These are phyloP conservation scores for Girardinichthys multiradiatus DNA, from an alignment of 2,113 vertebrate species.

Conservation along the genomic window DNA sequence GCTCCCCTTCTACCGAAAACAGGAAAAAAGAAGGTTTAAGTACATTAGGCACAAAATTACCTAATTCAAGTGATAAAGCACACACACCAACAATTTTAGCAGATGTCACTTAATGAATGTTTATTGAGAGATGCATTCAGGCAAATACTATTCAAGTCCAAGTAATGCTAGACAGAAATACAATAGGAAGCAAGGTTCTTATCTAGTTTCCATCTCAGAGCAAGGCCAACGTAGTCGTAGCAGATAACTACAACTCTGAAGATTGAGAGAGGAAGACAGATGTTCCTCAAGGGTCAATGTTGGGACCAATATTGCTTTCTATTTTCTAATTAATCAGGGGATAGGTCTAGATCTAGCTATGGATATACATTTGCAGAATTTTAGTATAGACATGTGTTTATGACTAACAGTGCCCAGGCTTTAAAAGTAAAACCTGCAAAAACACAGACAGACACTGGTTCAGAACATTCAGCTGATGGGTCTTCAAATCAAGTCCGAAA, in stretches of 20 bases:
- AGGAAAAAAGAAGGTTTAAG: not conserved
- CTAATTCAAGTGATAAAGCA: not conserved
- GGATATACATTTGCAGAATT: not conserved
- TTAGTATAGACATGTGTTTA: not conserved
- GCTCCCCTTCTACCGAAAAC: slow-evolving; percentile 57
- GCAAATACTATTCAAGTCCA: not conserved
- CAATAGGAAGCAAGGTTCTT: slow-evolving; percentile 3
- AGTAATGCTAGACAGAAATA: slow-evolving; percentile 19
- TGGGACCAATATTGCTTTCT: not conserved
- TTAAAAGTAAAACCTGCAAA: not conserved
- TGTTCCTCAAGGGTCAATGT: not conserved
- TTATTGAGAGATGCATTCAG: slow-evolving; percentile 8
- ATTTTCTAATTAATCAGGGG: not conserved
- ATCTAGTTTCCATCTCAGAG: not conserved
- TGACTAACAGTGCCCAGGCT: not conserved
- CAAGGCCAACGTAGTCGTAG: too few relatives aligned
- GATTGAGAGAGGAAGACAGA: too few relatives aligned
- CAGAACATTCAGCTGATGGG: too few relatives aligned
- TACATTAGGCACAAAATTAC: not conserved
- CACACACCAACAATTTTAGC: not conserved
- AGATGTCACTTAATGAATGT: not conserved
- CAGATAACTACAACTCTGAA: too few relatives aligned
- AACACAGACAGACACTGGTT: not conserved
- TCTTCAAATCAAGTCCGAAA: too few relatives aligned
- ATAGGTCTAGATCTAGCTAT: not conserved